Base-by-base conservation (phyloP, 2,888 invertebrate species). In the Saturnia japonica region DNA sequence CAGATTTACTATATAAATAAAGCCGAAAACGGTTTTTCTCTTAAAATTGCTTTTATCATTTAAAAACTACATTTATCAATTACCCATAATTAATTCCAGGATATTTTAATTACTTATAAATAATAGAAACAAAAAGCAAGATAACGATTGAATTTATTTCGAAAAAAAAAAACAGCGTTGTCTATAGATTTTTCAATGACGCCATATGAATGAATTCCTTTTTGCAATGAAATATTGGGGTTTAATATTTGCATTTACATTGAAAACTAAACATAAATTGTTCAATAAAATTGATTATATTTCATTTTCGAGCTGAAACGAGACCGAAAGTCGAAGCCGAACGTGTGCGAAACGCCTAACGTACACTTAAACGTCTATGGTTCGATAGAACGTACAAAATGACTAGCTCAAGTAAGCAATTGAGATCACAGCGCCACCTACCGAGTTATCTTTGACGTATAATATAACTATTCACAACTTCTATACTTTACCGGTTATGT, bases 381-480 rank as follows among this genome's bases (percentile, higher is more conserved):
- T 70, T 67, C 51, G 25, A 70, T 70, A 70, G 19, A 69, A 69
- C 51, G 66, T 70, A 70, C 70, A 67, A 79, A 84, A 85, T 85
- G 86, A 86, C 85, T 86, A 86, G 86, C 78, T 78, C 71, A 72
- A 75, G 77, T 82, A 79, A 76, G 73, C 76, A 67, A 73, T 74
- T 83, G 85, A 86, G 86, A 86, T 86, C 86, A 82, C 69, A 68
- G 69, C 70, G 70, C 60, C 51, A 68, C 51, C 67, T 68, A 16
- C 68, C 70, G 71, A 67, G 64, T 64, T 40, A n/a, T n/a, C 40
- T 40, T 64, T 19, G 57, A 60, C 14, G 4, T 3, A 60, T 60
- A 25, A 25, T 25, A 25, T 25, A 25, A 28, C 25, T 60, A 28
- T 28, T 28, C 28, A 60, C 28, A 60, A 60, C 25, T 28, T 28